Percentiles rank a stretch among this genome's conserved stretches.
phyloP scores from a whole-genome alignment of 92 coral and sea anemone species.

The Ricordea florida region DNA sequence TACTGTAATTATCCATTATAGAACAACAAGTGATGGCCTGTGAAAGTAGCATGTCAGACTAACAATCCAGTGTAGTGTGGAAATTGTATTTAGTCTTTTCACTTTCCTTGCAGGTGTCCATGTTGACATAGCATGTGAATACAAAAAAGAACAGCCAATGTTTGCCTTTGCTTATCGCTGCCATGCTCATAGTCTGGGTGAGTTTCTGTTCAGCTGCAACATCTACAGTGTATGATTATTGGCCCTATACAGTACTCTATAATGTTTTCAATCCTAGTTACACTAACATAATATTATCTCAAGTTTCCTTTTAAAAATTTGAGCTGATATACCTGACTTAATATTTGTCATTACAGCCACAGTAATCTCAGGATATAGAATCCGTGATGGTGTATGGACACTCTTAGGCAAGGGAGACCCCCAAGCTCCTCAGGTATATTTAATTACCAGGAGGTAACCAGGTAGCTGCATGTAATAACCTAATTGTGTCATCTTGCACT shows the following conservation, averaged over 20 bases:
- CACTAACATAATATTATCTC: neutral
- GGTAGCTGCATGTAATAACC: too few species aligned
- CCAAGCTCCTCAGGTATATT: slow-evolving; percentile 97
- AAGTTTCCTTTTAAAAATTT: neutral
- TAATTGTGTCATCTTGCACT: too few species aligned
- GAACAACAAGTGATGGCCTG: too few species aligned
- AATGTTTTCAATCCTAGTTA: neutral
- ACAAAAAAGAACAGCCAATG: slow-evolving; percentile 60
- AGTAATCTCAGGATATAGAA: slow-evolving; percentile 85
- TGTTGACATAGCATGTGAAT: slow-evolving; percentile 83
- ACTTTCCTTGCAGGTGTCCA: slow-evolving; percentile 67
- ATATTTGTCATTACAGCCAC: slow-evolving; percentile 57
- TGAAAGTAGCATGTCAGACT: too few species aligned
- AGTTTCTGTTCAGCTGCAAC: too few species aligned
- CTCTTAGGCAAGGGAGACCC: slow-evolving; percentile 90
- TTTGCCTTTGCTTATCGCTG: slow-evolving; percentile 94
- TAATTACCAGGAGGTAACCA: too few species aligned
- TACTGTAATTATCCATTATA: too few species aligned
- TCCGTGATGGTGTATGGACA: slow-evolving; percentile 76
- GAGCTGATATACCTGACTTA: neutral
- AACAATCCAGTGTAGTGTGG: neutral
- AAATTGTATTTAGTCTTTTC: neutral
- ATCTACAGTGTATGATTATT: neutral
- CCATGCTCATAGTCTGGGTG: slow-evolving; percentile 93
- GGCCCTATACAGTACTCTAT: neutral